Evolutionary conservation across 1,140 invertebrate genomes (phyloP).

Genomic region (Mya arenaria): DNA sequence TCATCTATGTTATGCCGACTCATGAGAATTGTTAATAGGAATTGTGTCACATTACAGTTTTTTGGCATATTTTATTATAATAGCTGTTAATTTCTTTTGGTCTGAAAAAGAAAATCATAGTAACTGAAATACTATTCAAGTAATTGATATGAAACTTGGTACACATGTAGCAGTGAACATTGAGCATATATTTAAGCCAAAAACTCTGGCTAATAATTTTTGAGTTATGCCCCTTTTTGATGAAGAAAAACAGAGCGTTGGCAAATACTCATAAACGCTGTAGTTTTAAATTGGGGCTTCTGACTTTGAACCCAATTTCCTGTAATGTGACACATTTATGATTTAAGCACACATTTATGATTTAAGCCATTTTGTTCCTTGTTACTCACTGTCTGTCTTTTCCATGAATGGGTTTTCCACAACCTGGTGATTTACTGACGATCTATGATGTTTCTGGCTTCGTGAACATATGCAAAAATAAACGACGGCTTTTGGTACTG

Average conservation of each 20-base stretch:
- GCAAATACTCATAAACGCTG: not conserved
- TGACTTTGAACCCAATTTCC: not conserved
- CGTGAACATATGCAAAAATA: not conserved
- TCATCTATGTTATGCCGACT: not conserved
- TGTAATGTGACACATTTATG: too few relatives aligned
- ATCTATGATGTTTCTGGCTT: not conserved
- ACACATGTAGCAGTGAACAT: not conserved
- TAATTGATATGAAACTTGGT: not conserved
- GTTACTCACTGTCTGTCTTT: constrained; percentile 12
- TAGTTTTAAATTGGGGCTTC: not conserved
- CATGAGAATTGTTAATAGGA: not conserved
- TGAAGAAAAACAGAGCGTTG: not conserved
- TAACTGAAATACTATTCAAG: not conserved
- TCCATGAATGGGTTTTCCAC: constrained; percentile 43
- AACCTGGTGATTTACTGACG: not conserved
- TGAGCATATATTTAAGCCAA: too few relatives aligned
- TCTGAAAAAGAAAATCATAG: not conserved
- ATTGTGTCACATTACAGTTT: not conserved
- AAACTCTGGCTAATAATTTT: constrained; percentile 19
- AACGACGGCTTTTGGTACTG: not conserved
- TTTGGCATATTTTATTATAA: not conserved
- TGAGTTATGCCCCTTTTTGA: not conserved
- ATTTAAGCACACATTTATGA: too few relatives aligned
- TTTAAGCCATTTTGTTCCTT: too few relatives aligned
- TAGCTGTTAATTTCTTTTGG: not conserved